A percentile compares a stretch with the other conserved stretches of the same genome.
These are phyloP conservation scores for Magallana nippona DNA, from an alignment of 2,888 invertebrate species.

Conservation along the genomic window DNA sequence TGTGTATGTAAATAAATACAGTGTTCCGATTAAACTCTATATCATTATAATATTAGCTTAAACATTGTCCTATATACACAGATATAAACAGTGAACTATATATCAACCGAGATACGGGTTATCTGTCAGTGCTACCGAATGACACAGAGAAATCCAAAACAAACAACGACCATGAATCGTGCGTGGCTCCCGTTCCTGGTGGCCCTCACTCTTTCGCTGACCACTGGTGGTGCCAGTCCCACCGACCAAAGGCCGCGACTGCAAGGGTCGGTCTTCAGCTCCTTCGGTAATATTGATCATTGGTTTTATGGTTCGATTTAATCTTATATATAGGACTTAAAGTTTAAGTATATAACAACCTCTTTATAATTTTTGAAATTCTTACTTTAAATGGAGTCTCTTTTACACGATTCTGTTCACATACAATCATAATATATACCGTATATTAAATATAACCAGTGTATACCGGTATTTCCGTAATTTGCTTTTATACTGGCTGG, in stretches of 20 bases:
- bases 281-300: not conserved
- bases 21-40: not conserved
- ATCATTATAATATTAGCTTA: not conserved
- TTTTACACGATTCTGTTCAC: no score
- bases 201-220: not conserved
- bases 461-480: no score
- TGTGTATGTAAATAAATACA: conserved; percentile 2
- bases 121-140: conserved; percentile 11
- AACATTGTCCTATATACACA: conserved; percentile 1
- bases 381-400: no score
- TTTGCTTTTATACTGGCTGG: no score
- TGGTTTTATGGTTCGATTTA: no score
- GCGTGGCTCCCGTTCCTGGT: not conserved
- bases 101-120: conserved; percentile 12
- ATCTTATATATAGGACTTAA: no score
- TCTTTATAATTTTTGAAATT: no score
- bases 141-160: not conserved
- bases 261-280: not conserved
- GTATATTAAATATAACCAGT: no score
- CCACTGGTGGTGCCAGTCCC: not conserved
- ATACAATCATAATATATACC: no score
- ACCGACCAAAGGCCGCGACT: not conserved
- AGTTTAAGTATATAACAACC: no score
- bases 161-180: not conserved
- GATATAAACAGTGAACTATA: not conserved